Percentiles rank a stretch among this genome's conserved stretches.
Conservation (phyloP, 2,113 vertebrate genomes). For the Peromyscus polionotus region DNA sequence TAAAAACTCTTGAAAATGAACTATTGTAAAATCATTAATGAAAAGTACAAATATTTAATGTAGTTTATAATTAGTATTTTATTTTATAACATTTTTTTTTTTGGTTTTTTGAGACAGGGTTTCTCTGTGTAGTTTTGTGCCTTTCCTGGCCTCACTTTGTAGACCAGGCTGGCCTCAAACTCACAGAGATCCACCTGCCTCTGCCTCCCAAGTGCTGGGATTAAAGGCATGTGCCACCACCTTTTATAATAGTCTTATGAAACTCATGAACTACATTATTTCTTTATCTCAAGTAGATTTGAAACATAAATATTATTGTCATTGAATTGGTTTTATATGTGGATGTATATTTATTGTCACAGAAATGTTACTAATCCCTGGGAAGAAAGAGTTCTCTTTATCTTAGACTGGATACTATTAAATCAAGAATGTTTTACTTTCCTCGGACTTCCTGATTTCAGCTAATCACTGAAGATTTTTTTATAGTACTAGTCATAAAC, state of each 20-base stretch:
- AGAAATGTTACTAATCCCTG: neutral
- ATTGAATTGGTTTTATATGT: neutral
- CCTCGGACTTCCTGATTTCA: neutral
- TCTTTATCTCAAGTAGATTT: constrained; percentile 4
- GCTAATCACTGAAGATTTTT: neutral
- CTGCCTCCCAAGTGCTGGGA: too few species aligned
- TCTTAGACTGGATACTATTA: constrained; percentile 4
- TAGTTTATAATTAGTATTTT: neutral
- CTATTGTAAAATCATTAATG: neutral
- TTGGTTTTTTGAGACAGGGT: too few species aligned
- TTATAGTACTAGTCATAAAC: neutral
- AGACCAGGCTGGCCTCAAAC: too few species aligned
- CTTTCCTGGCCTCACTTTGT: too few species aligned
- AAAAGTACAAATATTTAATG: constrained; percentile 32
- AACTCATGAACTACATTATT: neutral
- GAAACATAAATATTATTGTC: neutral
- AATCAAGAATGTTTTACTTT: neutral
- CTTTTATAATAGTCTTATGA: neutral
- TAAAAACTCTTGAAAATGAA: constrained; percentile 1
- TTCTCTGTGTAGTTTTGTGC: too few species aligned
- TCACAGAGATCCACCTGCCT: too few species aligned
- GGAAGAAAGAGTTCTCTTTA: neutral
- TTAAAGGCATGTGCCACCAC: too few species aligned
- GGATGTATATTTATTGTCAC: neutral
- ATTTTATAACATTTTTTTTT: neutral